phyloP scores from a whole-genome alignment of 2,797 vertebrate genomes.

The Tamandua tetradactyla region DNA sequence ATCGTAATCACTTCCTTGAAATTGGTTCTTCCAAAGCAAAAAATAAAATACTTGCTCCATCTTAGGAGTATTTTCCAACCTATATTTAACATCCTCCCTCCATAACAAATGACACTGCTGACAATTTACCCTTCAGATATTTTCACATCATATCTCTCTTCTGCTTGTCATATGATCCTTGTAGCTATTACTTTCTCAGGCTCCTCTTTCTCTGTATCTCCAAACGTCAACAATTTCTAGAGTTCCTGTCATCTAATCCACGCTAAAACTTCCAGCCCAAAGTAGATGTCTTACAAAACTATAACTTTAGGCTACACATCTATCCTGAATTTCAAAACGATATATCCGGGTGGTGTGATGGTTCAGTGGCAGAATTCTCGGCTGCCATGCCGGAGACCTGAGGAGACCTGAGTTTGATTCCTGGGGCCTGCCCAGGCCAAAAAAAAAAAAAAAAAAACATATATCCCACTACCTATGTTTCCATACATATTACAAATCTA shows the following conservation, averaged over 20 bases:
- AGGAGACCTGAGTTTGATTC: too few species aligned
- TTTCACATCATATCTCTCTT: background rate
- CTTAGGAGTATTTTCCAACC: background rate
- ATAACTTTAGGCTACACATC: background rate
- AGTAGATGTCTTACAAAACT: background rate
- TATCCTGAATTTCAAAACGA: constrained; percentile 10
- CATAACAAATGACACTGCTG: background rate
- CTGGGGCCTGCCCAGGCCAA: too few species aligned
- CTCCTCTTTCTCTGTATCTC: background rate
- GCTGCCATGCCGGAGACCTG: too few species aligned
- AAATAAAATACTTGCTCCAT: background rate
- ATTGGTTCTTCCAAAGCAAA: background rate
- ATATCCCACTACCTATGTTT: background rate
- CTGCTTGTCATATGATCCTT: background rate
- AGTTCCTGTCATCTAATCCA: background rate
- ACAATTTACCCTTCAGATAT: background rate
- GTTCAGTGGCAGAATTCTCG: too few species aligned
- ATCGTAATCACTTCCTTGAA: background rate
- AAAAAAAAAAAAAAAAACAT: too few species aligned
- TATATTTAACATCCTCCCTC: background rate
- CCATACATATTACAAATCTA: background rate
- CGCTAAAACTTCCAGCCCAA: background rate
- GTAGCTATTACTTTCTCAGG: background rate
- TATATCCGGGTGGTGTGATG: too few species aligned
- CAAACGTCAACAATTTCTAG: background rate